phyloP scores from a whole-genome alignment of 1,140 invertebrate genomes.

The Tenebrio molitor region DNA sequence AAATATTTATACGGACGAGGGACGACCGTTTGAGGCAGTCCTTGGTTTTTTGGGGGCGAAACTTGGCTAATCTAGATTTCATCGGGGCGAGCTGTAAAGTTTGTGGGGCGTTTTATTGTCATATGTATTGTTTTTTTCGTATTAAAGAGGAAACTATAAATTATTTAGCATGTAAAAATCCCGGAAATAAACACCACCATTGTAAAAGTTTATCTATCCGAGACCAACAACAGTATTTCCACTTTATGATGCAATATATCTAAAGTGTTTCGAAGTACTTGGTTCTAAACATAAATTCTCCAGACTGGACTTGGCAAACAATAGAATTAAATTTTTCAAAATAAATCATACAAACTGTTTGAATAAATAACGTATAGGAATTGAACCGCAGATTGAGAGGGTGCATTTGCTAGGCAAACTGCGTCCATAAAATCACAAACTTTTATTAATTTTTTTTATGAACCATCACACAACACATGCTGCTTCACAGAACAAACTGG shows the following conservation, averaged over 20 bases:
- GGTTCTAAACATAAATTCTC: constrained; percentile 43
- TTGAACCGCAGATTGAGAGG: neutral
- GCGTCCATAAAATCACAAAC: no score
- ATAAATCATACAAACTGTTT: constrained; percentile 44
- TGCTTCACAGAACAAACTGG: no score
- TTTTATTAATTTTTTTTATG: no score
- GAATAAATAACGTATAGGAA: constrained; percentile 41
- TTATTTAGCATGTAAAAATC: constrained; percentile 32
- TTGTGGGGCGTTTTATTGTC: neutral
- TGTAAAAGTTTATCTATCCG: constrained; percentile 41
- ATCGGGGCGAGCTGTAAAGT: neutral
- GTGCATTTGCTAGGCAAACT: no score
- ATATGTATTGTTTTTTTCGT: constrained; percentile 4
- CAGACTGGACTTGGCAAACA: constrained; percentile 46
- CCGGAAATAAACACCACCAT: constrained; percentile 26
- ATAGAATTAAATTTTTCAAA: constrained; percentile 45
- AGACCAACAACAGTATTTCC: constrained; percentile 46
- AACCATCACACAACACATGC: no score
- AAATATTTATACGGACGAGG: constrained; percentile 21
- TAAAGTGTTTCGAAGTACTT: constrained; percentile 48
- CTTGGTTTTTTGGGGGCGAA: constrained; percentile 3
- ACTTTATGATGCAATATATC: constrained; percentile 47
- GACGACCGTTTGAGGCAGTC: neutral
- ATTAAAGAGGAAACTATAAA: constrained; percentile 1
- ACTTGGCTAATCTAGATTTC: neutral